Conservation (phyloP, 2,113 vertebrate species). For the Drymodes brunneopygia region DNA sequence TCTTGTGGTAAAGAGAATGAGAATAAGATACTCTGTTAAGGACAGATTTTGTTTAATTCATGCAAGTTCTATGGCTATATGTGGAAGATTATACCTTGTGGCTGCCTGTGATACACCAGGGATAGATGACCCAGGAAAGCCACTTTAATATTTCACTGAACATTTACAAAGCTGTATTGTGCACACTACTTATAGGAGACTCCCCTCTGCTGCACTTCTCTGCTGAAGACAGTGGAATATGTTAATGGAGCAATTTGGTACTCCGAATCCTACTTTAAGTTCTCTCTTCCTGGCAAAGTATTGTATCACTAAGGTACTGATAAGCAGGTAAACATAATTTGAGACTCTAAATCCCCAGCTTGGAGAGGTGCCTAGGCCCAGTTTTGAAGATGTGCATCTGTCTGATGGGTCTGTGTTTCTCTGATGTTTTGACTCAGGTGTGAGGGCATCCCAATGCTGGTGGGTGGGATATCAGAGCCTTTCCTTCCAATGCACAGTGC, state of each 20-base stretch:
- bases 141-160: neutral
- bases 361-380: neutral
- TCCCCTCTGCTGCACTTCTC: neutral
- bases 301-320: neutral
- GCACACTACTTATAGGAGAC: neutral
- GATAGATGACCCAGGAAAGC: neutral
- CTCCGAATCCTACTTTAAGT: neutral
- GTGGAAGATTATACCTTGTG: neutral
- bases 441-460: neutral
- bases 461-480: neutral
- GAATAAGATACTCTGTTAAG: neutral
- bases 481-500: neutral
- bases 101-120: neutral
- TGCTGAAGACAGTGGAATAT: neutral
- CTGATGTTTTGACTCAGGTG: neutral
- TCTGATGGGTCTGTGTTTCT: neutral
- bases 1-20: neutral
- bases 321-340: neutral
- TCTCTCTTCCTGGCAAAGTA: neutral
- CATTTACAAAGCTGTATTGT: neutral
- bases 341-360: neutral
- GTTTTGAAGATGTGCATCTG: neutral
- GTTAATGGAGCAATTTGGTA: neutral
- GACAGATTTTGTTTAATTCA: neutral
- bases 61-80: neutral